phyloP scores from a whole-genome alignment of 2,797 vertebrate genomes.

The Mionectes olivaceus region DNA sequence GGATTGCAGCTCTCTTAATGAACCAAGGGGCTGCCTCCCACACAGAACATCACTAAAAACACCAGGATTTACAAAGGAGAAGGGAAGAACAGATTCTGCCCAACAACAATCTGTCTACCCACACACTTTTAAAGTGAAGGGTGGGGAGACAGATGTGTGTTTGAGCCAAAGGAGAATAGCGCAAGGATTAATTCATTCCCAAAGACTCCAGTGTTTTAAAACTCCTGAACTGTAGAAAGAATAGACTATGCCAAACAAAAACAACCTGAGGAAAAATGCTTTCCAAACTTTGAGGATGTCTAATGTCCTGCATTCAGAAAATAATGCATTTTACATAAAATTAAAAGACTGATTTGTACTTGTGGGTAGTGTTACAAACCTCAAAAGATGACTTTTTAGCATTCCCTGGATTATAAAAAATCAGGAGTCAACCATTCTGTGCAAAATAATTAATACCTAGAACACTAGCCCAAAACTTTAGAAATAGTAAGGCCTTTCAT shows the following conservation, averaged over 20 bases:
- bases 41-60: neutral
- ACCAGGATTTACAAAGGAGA: neutral
- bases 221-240: neutral
- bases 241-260: neutral
- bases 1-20: neutral
- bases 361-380: neutral
- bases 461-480: neutral
- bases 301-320: neutral
- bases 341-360: neutral
- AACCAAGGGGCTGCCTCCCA: neutral
- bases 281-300: neutral
- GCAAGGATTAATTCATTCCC: neutral
- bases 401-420: neutral
- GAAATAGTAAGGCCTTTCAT: neutral
- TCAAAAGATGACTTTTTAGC: neutral
- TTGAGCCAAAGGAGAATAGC: neutral
- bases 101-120: neutral
- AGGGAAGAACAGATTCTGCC: neutral
- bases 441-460: neutral
- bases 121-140: neutral
- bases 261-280: neutral
- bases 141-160: fast-evolving
- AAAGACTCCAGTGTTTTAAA: neutral
- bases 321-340: neutral
- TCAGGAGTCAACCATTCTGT: neutral